Evolutionary conservation across 2,888 invertebrate species (phyloP).

Genomic region (Troides helena): DNA sequence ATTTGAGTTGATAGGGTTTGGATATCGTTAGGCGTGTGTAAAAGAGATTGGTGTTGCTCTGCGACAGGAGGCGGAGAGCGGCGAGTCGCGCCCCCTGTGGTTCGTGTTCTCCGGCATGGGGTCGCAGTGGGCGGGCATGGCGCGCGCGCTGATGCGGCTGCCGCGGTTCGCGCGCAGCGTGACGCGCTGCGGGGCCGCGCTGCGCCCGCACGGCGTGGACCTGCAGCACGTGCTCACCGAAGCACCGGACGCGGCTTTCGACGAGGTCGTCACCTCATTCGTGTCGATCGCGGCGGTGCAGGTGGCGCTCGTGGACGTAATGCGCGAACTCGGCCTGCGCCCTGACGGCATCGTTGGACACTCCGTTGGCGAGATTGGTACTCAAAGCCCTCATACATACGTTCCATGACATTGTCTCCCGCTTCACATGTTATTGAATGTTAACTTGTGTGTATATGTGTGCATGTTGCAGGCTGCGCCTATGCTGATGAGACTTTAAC

Average conservation of each 20-base stretch:
- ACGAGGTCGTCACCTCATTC: slow-evolving; percentile 94
- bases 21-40: too few species aligned
- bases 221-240: slow-evolving; percentile 89
- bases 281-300: slow-evolving; percentile 97
- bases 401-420: too few species aligned
- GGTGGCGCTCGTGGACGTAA: slow-evolving; percentile 95
- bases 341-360: slow-evolving; percentile 98
- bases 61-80: slow-evolving; percentile 50
- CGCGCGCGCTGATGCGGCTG: slow-evolving; percentile 89
- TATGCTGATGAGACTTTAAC: slow-evolving; percentile 98
- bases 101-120: slow-evolving; percentile 99
- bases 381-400: slow-evolving; percentile 29
- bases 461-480: slow-evolving; percentile 86
- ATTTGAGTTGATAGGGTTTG: too few species aligned
- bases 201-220: slow-evolving; percentile 90
- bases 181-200: slow-evolving; percentile 85
- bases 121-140: slow-evolving; percentile 98
- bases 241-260: slow-evolving; percentile 88
- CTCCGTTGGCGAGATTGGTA: slow-evolving; percentile 93
- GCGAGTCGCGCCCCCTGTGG: slow-evolving; percentile 91
- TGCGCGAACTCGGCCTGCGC: slow-evolving; percentile 86
- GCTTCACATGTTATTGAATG: too few species aligned
- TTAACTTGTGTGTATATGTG: not conserved
- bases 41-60: not conserved
- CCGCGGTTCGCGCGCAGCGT: slow-evolving; percentile 91